Conservation (phyloP, 1,140 invertebrate species). For the Nasonia longicornis region DNA sequence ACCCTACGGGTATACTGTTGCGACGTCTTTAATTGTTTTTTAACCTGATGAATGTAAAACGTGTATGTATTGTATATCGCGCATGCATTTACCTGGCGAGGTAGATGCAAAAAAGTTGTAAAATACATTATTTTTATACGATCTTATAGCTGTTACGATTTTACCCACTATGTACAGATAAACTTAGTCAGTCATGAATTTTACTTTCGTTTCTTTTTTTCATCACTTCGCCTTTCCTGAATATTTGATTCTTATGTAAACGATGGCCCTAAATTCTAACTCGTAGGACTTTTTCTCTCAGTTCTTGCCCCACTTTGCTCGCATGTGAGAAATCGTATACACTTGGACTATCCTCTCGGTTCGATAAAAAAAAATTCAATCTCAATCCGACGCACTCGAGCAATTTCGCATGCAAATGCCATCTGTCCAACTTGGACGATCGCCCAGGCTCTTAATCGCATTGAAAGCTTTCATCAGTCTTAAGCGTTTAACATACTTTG, state of each 20-base stretch:
- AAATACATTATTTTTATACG: constrained; percentile 36
- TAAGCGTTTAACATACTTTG: no score
- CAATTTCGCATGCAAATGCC: neutral
- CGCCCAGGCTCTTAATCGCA: neutral
- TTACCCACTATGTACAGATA: neutral
- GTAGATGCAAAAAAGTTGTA: constrained; percentile 8
- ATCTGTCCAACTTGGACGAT: neutral
- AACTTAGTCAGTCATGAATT: neutral
- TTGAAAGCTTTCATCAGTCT: no score
- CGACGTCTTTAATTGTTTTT: neutral
- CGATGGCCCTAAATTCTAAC: no score
- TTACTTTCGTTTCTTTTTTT: neutral
- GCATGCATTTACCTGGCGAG: neutral
- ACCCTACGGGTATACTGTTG: neutral
- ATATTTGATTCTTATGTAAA: no score
- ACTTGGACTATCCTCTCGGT: neutral
- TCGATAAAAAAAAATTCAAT: neutral
- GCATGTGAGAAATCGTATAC: no score
- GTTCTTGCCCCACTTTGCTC: no score
- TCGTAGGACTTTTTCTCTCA: no score
- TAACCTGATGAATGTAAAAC: neutral
- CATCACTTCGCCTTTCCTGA: no score
- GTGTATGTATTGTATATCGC: neutral
- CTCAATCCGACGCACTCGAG: neutral
- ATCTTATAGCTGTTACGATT: neutral